These are phyloP conservation scores for Atlantisia rogersi DNA, from an alignment of 2,113 vertebrate species.

Conservation along the genomic window DNA sequence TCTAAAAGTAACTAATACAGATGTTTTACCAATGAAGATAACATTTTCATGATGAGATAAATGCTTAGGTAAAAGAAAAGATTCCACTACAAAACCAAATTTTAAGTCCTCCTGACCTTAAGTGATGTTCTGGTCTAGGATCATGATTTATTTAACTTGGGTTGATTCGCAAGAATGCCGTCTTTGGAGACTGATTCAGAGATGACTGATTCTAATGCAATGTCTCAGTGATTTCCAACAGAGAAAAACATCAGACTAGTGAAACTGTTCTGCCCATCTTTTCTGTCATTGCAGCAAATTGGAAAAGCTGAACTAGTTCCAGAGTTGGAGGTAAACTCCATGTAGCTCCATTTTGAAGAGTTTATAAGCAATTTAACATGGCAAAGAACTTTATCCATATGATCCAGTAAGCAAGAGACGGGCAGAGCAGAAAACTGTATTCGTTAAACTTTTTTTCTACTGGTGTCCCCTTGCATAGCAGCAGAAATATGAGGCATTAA, in stretches of 20 bases:
- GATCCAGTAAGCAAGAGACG: background rate
- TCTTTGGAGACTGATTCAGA: background rate
- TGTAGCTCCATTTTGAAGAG: background rate
- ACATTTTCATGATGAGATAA: background rate
- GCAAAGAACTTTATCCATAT: background rate
- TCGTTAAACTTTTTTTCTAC: background rate
- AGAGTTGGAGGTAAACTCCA: background rate
- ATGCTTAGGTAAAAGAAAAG: background rate
- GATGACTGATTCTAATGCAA: background rate
- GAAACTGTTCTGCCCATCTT: background rate
- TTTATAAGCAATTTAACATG: background rate
- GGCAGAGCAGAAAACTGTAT: background rate
- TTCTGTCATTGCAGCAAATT: background rate
- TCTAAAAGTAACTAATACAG: background rate
- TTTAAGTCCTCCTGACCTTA: background rate
- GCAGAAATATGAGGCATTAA: background rate
- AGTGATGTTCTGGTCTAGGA: background rate
- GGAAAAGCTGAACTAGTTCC: background rate
- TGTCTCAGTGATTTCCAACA: background rate
- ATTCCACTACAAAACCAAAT: background rate
- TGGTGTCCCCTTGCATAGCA: background rate
- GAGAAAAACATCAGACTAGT: background rate
- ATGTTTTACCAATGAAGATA: background rate
- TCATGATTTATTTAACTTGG: background rate
- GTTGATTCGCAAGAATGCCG: rapidly evolving